Conservation (phyloP, 2,113 vertebrate species). For the Maccullochella peelii region DNA sequence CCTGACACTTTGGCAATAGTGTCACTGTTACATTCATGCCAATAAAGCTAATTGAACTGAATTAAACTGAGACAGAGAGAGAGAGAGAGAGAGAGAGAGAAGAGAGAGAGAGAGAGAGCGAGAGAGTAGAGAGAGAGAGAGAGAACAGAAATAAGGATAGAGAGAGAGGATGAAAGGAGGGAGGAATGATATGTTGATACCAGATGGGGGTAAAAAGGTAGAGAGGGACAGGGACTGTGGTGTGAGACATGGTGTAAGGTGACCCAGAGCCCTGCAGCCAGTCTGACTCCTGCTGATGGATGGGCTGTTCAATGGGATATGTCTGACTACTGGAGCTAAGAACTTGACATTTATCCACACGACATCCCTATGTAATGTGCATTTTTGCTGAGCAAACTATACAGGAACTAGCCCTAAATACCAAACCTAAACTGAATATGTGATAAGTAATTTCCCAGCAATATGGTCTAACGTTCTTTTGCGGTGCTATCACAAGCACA, state of each 20-base stretch:
- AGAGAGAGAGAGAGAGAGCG: slow-evolving; percentile 11
- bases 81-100: slow-evolving; percentile 10
- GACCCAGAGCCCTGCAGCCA: slow-evolving; percentile 63
- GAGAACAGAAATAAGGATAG: slow-evolving; percentile 1
- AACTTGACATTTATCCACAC: slow-evolving; percentile 39
- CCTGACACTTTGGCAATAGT: too few relatives aligned
- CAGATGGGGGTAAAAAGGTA: slow-evolving; percentile 23
- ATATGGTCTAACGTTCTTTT: neutral
- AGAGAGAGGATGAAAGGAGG: slow-evolving; percentile 36
- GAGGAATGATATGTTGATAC: slow-evolving; percentile 27
- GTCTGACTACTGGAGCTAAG: slow-evolving; percentile 26
- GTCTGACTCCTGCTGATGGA: slow-evolving; percentile 70
- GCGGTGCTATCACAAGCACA: slow-evolving; percentile 21
- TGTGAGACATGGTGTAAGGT: slow-evolving; percentile 63
- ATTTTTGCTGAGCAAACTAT: neutral
- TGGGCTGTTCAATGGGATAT: slow-evolving; percentile 53
- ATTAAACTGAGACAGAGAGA: slow-evolving; percentile 17
- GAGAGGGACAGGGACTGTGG: slow-evolving; percentile 17
- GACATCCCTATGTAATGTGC: neutral
- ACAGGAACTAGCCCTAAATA: neutral
- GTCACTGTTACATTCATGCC: too few relatives aligned
- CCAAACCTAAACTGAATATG: neutral
- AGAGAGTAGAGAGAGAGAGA: slow-evolving; percentile 28
- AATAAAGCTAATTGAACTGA: too few relatives aligned
- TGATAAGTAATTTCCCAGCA: slow-evolving; percentile 1